phyloP scores from a whole-genome alignment of 2,797 vertebrate species.

The Gymnoscopelus microlampas region DNA sequence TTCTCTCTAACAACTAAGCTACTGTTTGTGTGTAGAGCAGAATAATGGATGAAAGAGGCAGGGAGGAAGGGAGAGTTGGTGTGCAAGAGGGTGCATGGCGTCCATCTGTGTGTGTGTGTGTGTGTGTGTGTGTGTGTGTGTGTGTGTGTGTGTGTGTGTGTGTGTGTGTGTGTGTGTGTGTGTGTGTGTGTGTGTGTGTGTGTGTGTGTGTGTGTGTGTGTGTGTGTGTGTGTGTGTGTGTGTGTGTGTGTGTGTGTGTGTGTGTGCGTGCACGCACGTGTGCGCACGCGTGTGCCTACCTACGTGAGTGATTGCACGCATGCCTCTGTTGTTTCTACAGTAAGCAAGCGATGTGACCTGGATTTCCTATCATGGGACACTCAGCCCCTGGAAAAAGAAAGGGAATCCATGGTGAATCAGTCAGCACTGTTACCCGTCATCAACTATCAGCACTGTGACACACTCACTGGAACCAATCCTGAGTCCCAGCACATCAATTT shows the following conservation, averaged over 20 bases:
- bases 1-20: too few relatives aligned
- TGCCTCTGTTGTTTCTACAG: slow-evolving; percentile 2
- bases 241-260: not conserved
- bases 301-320: too few relatives aligned
- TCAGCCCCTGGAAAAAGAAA: slow-evolving; percentile 49
- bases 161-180: not conserved
- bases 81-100: too few relatives aligned
- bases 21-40: too few relatives aligned
- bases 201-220: slow-evolving; percentile 5
- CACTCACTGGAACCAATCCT: not conserved
- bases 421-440: slow-evolving; percentile 30
- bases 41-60: too few relatives aligned
- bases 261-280: slow-evolving; percentile 8
- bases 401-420: slow-evolving; percentile 42
- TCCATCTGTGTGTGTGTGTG: not conserved
- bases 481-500: slow-evolving; percentile 3
- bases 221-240: not conserved
- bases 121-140: slow-evolving; percentile 1
- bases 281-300: too few relatives aligned
- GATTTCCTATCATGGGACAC: slow-evolving; percentile 51
- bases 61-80: slow-evolving; percentile 4
- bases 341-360: slow-evolving; percentile 51
- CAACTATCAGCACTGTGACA: slow-evolving; percentile 24
- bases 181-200: slow-evolving; percentile 4
- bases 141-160: not conserved